These are phyloP conservation scores for Strix occidentalis DNA, from an alignment of 2,797 vertebrate genomes.

Conservation along the genomic window DNA sequence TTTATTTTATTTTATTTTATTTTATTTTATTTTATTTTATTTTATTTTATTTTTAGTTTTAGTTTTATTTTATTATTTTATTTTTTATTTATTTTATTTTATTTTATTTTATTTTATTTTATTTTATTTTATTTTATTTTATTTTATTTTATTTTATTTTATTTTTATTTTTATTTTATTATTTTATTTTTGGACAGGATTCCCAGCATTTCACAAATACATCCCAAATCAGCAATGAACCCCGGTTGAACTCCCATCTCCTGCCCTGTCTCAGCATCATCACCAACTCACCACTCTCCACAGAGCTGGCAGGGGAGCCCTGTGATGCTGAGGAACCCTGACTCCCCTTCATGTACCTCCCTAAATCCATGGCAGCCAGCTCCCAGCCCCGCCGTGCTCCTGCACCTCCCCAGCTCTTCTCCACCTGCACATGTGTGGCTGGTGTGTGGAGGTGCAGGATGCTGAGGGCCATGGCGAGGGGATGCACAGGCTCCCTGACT, in stretches of 20 bases:
- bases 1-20: too few species aligned
- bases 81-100: too few species aligned
- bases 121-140: too few species aligned
- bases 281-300: background rate
- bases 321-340: background rate
- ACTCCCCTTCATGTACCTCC: background rate
- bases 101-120: too few species aligned
- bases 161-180: too few species aligned
- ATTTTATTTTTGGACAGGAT: background rate
- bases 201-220: background rate
- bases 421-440: too few species aligned
- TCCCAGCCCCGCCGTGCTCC: background rate
- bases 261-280: fast-evolving
- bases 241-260: background rate
- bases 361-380: background rate
- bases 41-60: too few species aligned
- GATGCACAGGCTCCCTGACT: background rate
- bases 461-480: background rate
- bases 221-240: background rate
- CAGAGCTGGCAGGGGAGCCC: background rate
- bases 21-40: too few species aligned
- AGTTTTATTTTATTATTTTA: too few species aligned
- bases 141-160: too few species aligned
- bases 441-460: fast-evolving
- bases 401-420: background rate